Evolutionary conservation across 1,140 invertebrate genomes (phyloP).

Genomic region (Papilio helenus): DNA sequence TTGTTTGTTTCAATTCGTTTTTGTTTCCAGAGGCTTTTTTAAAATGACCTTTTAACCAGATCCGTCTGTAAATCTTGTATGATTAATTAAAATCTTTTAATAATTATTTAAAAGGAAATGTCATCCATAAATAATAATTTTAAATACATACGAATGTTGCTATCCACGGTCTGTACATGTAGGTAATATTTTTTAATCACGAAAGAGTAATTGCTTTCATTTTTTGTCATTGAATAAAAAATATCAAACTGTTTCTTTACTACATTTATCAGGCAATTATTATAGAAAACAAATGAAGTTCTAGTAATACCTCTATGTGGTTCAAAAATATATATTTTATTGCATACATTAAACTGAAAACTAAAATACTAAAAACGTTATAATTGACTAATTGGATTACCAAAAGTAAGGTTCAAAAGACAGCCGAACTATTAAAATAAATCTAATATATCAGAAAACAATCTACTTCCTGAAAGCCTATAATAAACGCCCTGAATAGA

Average conservation of each 20-base stretch:
- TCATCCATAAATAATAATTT: constrained; percentile 15
- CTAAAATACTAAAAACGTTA: no score
- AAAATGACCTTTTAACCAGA: background rate
- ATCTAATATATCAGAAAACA: constrained; percentile 10
- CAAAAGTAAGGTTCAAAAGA: background rate
- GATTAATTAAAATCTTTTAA: constrained; percentile 10
- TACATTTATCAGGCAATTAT: background rate
- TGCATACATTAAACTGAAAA: background rate
- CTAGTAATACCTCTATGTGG: no score
- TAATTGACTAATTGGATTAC: background rate
- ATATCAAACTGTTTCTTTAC: background rate
- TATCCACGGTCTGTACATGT: background rate
- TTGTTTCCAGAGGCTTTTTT: constrained; percentile 4
- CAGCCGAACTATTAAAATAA: constrained; percentile 19
- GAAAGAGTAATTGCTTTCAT: background rate
- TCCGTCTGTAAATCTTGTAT: constrained; percentile 13
- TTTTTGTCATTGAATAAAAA: background rate
- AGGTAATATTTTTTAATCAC: background rate
- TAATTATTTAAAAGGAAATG: constrained; percentile 16
- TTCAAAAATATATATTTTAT: background rate
- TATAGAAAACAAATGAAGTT: no score
- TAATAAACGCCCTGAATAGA: constrained; percentile 28
- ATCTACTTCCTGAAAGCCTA: constrained; percentile 28
- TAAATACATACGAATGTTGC: background rate
- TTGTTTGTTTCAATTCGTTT: background rate